phyloP scores from a whole-genome alignment of 2,113 vertebrate genomes.

The Echinops telfairi region DNA sequence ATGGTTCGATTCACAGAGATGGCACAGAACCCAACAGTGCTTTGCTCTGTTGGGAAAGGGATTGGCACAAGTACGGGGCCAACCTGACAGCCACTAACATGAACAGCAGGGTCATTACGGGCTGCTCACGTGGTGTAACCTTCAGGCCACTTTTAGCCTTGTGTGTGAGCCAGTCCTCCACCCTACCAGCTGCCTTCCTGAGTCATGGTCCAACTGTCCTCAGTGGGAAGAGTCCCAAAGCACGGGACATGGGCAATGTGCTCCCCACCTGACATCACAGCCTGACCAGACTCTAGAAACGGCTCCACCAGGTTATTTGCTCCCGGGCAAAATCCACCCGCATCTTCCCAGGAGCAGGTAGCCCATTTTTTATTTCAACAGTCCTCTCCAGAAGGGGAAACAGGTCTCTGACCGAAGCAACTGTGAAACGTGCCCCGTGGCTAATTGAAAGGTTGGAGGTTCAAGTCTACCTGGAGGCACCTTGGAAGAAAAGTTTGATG shows the following conservation, averaged over 20 bases:
- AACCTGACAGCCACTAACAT: neutral
- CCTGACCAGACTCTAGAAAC: conserved; percentile 19
- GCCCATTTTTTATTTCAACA: conserved; percentile 24
- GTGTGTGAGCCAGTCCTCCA: conserved; percentile 42
- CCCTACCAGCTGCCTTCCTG: neutral
- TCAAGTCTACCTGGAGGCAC: neutral
- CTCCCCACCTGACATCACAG: neutral
- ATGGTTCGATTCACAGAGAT: neutral
- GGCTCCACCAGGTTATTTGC: neutral
- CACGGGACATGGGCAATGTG: neutral
- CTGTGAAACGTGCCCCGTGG: neutral
- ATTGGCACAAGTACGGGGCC: neutral
- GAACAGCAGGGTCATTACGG: neutral
- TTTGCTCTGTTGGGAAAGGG: neutral
- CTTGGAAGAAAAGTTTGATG: neutral
- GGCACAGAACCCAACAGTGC: neutral
- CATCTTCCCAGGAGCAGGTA: conserved; percentile 47
- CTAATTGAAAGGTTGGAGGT: neutral
- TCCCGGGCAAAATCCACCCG: conserved; percentile 36
- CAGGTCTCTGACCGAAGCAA: neutral
- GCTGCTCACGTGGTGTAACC: neutral
- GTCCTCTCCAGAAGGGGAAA: conserved; percentile 26
- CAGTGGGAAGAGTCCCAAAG: conserved; percentile 11
- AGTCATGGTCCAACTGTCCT: conserved; percentile 47
- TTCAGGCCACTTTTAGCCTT: conserved; percentile 40